These are phyloP conservation scores for Dipus sagitta DNA, from an alignment of 2,797 vertebrate genomes.

Conservation along the genomic window DNA sequence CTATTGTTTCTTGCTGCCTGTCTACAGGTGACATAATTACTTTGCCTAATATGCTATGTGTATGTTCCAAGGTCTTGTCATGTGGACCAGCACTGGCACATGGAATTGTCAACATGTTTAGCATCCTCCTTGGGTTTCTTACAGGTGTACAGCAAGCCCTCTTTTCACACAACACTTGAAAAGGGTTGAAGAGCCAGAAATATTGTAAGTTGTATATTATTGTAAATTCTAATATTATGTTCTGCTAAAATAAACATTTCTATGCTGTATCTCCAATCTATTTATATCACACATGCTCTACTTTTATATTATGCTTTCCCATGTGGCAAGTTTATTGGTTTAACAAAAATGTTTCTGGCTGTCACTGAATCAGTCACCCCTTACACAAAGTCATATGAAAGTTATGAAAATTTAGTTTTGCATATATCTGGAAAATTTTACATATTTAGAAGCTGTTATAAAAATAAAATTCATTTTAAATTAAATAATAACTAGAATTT, in stretches of 20 bases:
- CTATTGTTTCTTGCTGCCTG: fast-evolving
- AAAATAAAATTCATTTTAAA: neutral
- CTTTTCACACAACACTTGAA: neutral
- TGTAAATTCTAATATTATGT: neutral
- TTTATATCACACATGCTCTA: neutral
- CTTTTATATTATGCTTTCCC: neutral
- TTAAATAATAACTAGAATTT: neutral
- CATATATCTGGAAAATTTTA: neutral
- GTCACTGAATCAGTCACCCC: neutral
- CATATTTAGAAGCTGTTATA: neutral
- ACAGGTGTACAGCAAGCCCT: neutral
- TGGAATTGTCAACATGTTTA: neutral
- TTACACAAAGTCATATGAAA: neutral
- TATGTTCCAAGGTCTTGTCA: neutral
- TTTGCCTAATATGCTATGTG: neutral
- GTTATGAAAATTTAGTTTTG: neutral
- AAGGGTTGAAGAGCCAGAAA: neutral
- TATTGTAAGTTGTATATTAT: neutral
- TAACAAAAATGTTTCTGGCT: neutral
- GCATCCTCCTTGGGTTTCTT: too few relatives aligned
- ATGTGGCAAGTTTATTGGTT: neutral
- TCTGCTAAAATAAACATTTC: neutral
- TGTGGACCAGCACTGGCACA: neutral
- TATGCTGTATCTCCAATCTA: neutral
- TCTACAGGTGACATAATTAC: neutral